These are phyloP conservation scores for Barbus barbus DNA, from an alignment of 2,113 vertebrate species.

Conservation along the genomic window DNA sequence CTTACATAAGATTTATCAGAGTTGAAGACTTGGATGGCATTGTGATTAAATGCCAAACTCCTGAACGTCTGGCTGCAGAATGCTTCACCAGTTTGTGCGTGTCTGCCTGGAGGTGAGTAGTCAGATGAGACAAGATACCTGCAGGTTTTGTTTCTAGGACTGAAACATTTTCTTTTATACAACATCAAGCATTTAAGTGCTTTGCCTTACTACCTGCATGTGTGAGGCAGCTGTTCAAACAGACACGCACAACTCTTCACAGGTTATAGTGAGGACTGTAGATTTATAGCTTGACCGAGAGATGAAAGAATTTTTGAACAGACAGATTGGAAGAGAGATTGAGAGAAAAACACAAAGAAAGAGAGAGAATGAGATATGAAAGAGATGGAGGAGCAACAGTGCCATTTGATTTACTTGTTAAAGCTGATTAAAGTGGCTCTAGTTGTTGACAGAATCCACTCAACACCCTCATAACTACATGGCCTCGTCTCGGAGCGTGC, in stretches of 20 bases:
- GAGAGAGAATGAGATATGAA: constrained; percentile 32
- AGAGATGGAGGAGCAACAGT: constrained; percentile 9
- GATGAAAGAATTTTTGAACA: constrained; percentile 11
- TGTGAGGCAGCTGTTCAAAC: constrained; percentile 41
- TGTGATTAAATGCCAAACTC: constrained; percentile 12
- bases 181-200: neutral
- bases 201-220: constrained; percentile 20
- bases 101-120: constrained; percentile 43
- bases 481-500: neutral
- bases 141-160: neutral
- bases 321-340: neutral
- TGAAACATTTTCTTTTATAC: neutral
- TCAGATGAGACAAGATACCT: neutral
- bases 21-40: neutral
- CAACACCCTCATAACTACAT: constrained; percentile 24
- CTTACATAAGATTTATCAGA: neutral
- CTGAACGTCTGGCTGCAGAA: constrained; percentile 4
- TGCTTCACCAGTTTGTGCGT: neutral
- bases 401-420: neutral
- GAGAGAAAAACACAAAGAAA: neutral
- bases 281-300: constrained; percentile 30
- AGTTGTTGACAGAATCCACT: constrained; percentile 37
- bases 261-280: constrained; percentile 30
- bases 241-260: constrained; percentile 5
- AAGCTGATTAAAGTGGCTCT: constrained; percentile 48